Evolutionary conservation across 2,113 vertebrate species (phyloP), one percentile per base, ranked within the genome.

Genomic region (Etia nguti): DNA sequence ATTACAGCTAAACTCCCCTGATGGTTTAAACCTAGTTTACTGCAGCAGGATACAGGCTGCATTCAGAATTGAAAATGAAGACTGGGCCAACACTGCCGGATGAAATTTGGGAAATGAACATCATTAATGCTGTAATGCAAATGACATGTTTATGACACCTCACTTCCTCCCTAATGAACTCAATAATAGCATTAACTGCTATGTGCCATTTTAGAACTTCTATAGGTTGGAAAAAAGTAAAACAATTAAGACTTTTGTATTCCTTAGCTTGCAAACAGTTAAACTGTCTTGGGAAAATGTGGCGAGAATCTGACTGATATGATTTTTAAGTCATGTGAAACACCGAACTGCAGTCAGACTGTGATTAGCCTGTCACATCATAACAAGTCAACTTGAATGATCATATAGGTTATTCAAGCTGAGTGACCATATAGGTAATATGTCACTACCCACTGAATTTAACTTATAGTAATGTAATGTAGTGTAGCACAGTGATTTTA

Each of bases 11-110:
- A 88, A 80, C 80, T 89, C 89, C 88, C 88, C 6, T 89, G 86
- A 81, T 82, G 87, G 62, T 81, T 81, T 26, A 60, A 93, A 93
- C 87, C 90, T 88, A 92, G 89, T 93, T 90, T 86, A 54, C 70
- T 86, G 88, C 85, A 81, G 79, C 86, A 82, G 89, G 93, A 94
- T 56, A 77, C 90, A 15, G 77, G 48, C 80, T 81, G 85, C 59
- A n/a, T 60, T 60, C 83, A 85, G 82, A 82, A 62, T 87, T 83
- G 88, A 87, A 88, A 87, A 86, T 36, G 82, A 85, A 93, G 79
- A 86, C 73, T 54, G 38, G 87, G 80, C 87, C 89, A 90, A 70
- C 81, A n/a, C 36, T 41, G 60, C 84, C 56, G 10, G 81, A 89
- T 73, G 81, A 81, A 81, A 89, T 82, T 50, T 59, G 46, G 85